Base-by-base conservation (phyloP, 2,888 invertebrate species). In the Elegia similella region DNA sequence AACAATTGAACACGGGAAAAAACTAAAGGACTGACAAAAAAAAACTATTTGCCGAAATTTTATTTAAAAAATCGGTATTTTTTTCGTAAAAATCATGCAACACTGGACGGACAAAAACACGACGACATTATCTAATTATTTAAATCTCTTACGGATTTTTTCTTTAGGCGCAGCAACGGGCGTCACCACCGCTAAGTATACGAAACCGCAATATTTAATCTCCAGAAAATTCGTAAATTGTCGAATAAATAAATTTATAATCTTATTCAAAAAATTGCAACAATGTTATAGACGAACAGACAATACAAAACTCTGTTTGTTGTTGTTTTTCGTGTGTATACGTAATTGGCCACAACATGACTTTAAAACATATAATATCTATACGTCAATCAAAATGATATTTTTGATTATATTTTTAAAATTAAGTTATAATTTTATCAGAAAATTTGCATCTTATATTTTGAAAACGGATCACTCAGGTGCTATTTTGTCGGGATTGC, bases 181-280 rank as follows among this genome's bases (percentile, higher is more conserved):
- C 16, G 81, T 77, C 76, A 71, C 75, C 68, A 75, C 77, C 72
- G 86, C 86, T 87, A n/a, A n/a, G n/a, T n/a, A 80, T 53, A 17
- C 38, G 13, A 52, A 52, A 52, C 12, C 16, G 34, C 15, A 5
- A 34, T 12, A 38, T 12, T 38, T 38, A 38, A n/a, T 12, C 5
- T 34, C 34, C 34, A 34, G 8, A 2, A 34, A 34, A 34, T 12
- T 10, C 0, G 8, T 2, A 12, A 12, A 10, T 34, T 12, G 10
- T 34, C 8, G 7, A 32, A 23, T 23, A 23, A 23, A 23, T 23
- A 23, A 23, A 23, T 23, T 23, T 3, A 3, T 23, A 23, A 23
- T 5, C 23, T 3, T 3, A 23, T 23, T 23, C 5, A 23, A 23
- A 23, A 23, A 23, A 23, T 23, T 23, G 23, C 5, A 5, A 12